phyloP scores from a whole-genome alignment of 2,888 invertebrate species.

The Nomada hirtipes region DNA sequence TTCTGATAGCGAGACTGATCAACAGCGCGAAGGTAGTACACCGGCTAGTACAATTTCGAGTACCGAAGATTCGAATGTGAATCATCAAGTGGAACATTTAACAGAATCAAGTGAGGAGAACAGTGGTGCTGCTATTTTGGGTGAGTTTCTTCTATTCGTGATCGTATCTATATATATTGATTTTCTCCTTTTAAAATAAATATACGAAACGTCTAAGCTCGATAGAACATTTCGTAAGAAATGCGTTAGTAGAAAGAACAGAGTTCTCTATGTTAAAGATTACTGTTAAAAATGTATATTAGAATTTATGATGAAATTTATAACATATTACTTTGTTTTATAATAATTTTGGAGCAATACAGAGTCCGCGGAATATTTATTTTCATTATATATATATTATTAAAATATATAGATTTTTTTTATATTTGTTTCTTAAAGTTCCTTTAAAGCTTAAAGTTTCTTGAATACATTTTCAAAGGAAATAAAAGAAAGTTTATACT shows the following conservation, averaged over 20 bases:
- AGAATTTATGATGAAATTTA: slow-evolving; percentile 4
- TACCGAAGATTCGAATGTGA: slow-evolving; percentile 79
- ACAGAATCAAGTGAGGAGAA: slow-evolving; percentile 77
- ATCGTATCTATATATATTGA: slow-evolving; percentile 70
- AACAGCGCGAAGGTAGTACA: slow-evolving; percentile 81
- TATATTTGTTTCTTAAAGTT: slow-evolving; percentile 10
- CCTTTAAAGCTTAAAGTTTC: too few species aligned
- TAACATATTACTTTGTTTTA: slow-evolving; percentile 18
- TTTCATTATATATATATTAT: background rate
- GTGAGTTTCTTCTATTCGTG: slow-evolving; percentile 77
- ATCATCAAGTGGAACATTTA: slow-evolving; percentile 76
- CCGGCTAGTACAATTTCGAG: slow-evolving; percentile 82
- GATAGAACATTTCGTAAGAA: slow-evolving; percentile 10
- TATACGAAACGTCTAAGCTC: slow-evolving; percentile 18
- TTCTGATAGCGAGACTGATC: slow-evolving; percentile 80
- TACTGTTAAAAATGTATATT: slow-evolving; percentile 25
- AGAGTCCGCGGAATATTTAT: background rate
- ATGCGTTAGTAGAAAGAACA: slow-evolving; percentile 1
- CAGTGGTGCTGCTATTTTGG: slow-evolving; percentile 78
- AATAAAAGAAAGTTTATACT: slow-evolving; percentile 25
- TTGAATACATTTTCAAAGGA: slow-evolving; percentile 14
- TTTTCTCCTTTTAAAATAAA: slow-evolving; percentile 55
- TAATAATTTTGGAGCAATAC: slow-evolving; percentile 7
- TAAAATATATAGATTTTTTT: slow-evolving; percentile 4
- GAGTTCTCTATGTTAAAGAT: slow-evolving; percentile 13